These are phyloP conservation scores for Ennomos fuscantarius DNA, from an alignment of 2,888 invertebrate genomes.

Conservation along the genomic window DNA sequence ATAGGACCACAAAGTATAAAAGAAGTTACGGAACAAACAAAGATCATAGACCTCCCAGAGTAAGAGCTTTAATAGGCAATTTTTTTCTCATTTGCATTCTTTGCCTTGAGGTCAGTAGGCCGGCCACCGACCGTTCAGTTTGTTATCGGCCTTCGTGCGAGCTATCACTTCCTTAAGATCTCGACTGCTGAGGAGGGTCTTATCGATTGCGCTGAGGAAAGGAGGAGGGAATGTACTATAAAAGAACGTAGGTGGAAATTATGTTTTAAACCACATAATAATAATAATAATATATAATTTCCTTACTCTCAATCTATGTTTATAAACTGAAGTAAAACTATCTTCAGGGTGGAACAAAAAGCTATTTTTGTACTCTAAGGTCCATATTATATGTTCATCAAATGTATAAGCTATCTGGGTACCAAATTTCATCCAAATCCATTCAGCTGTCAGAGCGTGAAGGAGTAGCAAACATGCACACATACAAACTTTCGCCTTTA, in stretches of 20 bases:
- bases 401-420: too few relatives aligned
- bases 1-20: too few relatives aligned
- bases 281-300: background rate
- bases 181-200: conserved; percentile 47
- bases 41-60: background rate
- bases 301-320: background rate
- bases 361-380: too few relatives aligned
- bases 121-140: conserved; percentile 31
- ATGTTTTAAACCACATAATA: too few relatives aligned
- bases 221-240: background rate
- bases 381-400: too few relatives aligned
- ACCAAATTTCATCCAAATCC: too few relatives aligned
- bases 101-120: conserved; percentile 51
- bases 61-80: conserved; percentile 1
- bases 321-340: background rate
- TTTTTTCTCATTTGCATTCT: conserved; percentile 35
- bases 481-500: too few relatives aligned
- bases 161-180: conserved; percentile 57
- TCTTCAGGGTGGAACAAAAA: too few relatives aligned
- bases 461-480: too few relatives aligned
- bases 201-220: conserved; percentile 38
- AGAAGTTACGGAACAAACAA: too few relatives aligned
- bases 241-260: background rate
- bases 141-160: conserved; percentile 54
- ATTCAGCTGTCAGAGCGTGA: too few relatives aligned